A percentile compares a stretch with the other conserved stretches of the same genome.
Evolutionary conservation across 2,888 invertebrate genomes (phyloP).

Genomic region (Proisotoma minuta): DNA sequence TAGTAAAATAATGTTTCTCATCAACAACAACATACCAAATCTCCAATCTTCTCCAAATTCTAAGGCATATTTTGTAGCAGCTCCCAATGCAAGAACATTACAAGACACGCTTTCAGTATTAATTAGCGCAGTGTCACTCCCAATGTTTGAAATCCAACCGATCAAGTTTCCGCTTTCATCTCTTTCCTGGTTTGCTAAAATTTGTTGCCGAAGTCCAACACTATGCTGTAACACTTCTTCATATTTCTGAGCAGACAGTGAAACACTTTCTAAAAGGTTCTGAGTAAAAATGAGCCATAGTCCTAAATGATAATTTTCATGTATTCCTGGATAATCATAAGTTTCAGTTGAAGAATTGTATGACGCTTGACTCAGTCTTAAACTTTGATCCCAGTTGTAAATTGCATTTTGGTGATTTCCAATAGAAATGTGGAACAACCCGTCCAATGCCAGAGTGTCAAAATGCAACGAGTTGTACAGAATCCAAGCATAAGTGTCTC

Average conservation of each 20-base stretch:
- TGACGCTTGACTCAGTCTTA: constrained; percentile 13
- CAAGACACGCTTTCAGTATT: constrained; percentile 28
- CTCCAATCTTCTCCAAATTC: constrained; percentile 7
- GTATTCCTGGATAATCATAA: constrained; percentile 19
- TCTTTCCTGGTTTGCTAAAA: constrained; percentile 24
- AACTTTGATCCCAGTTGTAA: constrained; percentile 11
- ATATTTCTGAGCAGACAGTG: not conserved
- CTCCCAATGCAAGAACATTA: constrained; percentile 21
- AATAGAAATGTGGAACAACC: constrained; percentile 21
- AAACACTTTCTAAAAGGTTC: not conserved
- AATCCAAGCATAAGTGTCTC: constrained; percentile 1
- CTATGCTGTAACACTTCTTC: constrained; percentile 19
- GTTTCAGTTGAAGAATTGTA: constrained; percentile 8
- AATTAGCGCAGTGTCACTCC: constrained; percentile 9
- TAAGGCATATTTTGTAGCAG: constrained; percentile 18
- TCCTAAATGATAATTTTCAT: constrained; percentile 33
- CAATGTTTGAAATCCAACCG: constrained; percentile 31
- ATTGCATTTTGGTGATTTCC: constrained; percentile 13
- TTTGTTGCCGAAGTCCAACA: constrained; percentile 19
- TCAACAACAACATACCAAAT: too few relatives aligned
- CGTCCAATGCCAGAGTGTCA: constrained; percentile 30
- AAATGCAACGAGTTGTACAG: constrained; percentile 27
- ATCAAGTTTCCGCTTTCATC: constrained; percentile 8
- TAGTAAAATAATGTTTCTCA: too few relatives aligned
- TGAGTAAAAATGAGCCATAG: constrained; percentile 29